Evolutionary conservation across 2,888 invertebrate species (phyloP), one percentile per base, ranked within the genome.

Genomic region (Caenorhabditis sp.): DNA sequence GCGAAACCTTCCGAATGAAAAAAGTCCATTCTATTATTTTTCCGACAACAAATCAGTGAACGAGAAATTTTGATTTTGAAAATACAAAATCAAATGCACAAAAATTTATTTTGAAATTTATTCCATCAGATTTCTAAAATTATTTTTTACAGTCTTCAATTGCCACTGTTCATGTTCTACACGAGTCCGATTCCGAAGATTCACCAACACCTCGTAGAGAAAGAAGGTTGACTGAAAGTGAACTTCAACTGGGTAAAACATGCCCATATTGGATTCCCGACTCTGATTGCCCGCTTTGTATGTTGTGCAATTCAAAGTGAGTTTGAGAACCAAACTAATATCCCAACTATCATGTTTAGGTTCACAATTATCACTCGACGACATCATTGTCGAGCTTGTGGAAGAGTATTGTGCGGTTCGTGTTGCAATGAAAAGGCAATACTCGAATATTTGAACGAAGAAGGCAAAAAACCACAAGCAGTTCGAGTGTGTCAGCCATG

Each of bases 261-360:
- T 92, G 93, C 17, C 94, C 94, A 0, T 91, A 92, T 83, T 95
- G 95, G 95, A 92, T 95, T 62, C 94, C 94, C 0, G 95, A 95
- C 88, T 90, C 92, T 3, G 93, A 93, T 81, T 93, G 94, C 6
- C 90, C 91, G n/a, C 90, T 90, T 76, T 95, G 95, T 87, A 92
- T 94, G 92, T 92, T 93, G 79, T 95, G 95, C 88, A 92, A 92
- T 73, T 89, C 91, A 57, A 93, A 92, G 31, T 31, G 31, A 31
- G 31, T 31, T 31, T 31, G 31, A 31, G 31, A 6, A 31, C 10
- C 10, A 6, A 31, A 6, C 10, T 31, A 31, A 6, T 31, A 6
- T 31, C 10, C 31, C 10, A 6, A 6, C 10, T 10, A 6, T 10
- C 10, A 6, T 31, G 4, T 31, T 31, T 31, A 31, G 31, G 92